phyloP scores from a whole-genome alignment of 2,113 vertebrate genomes.

The Aptenodytes patagonicus region DNA sequence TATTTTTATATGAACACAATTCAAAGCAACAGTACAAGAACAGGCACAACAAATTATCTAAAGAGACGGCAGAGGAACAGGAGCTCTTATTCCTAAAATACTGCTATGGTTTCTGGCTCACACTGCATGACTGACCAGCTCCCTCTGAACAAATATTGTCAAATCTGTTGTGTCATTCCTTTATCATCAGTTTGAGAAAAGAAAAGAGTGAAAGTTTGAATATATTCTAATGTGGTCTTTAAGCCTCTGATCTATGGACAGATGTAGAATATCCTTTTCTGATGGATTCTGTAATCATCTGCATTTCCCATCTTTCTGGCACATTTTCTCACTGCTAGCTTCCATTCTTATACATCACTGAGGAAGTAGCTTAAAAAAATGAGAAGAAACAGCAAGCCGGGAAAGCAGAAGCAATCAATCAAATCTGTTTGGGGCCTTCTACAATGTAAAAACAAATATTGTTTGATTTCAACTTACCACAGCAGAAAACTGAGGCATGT shows the following conservation, averaged over 20 bases:
- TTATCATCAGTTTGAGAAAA: not conserved
- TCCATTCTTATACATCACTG: not conserved
- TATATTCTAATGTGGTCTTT: not conserved
- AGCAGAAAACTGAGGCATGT: slow-evolving; percentile 16
- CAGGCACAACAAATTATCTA: not conserved
- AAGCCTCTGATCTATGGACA: not conserved
- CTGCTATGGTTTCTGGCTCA: not conserved
- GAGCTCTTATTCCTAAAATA: not conserved
- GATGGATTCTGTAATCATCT: not conserved
- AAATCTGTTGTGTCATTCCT: not conserved
- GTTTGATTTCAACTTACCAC: slow-evolving; percentile 21
- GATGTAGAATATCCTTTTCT: not conserved
- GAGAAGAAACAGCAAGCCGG: not conserved
- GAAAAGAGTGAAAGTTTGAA: not conserved
- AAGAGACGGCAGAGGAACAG: not conserved
- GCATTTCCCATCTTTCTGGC: not conserved
- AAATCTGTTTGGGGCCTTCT: not conserved
- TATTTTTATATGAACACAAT: not conserved
- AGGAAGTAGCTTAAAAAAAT: not conserved
- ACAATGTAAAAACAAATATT: slow-evolving; percentile 36
- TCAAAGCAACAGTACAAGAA: not conserved
- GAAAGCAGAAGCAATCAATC: slow-evolving; percentile 6
- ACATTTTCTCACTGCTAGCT: not conserved
- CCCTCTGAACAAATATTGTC: not conserved
- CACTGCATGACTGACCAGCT: not conserved